phyloP scores from a whole-genome alignment of 2,888 invertebrate species.

The Eupithecia inturbata region DNA sequence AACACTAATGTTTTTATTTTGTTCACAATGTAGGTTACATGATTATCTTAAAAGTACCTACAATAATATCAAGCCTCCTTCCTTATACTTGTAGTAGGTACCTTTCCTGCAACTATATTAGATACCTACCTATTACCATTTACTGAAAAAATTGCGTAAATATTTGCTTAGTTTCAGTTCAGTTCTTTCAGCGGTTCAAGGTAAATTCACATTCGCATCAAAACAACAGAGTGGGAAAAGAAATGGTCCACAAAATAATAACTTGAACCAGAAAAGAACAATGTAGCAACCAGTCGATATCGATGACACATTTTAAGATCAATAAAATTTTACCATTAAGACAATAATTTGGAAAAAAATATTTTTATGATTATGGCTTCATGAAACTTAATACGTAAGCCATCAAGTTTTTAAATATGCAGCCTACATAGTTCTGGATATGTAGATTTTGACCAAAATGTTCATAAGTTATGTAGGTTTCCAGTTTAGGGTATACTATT shows the following conservation, averaged over 20 bases:
- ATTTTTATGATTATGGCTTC: slow-evolving; percentile 44
- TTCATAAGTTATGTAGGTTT: background rate
- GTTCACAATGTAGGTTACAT: no score
- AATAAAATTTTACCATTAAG: slow-evolving; percentile 44
- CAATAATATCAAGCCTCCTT: no score
- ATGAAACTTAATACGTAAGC: slow-evolving; percentile 38
- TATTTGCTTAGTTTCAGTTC: no score
- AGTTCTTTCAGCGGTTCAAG: no score
- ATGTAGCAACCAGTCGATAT: slow-evolving; percentile 15
- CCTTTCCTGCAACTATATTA: no score
- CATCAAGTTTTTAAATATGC: slow-evolving; percentile 34
- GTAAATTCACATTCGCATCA: background rate
- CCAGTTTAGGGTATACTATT: background rate
- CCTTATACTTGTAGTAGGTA: no score
- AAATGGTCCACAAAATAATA: background rate
- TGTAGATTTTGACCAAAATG: background rate
- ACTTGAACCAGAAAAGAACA: slow-evolving; percentile 1
- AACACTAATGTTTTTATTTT: no score
- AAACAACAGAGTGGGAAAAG: background rate
- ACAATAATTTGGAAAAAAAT: slow-evolving; percentile 37
- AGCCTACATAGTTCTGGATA: slow-evolving; percentile 24
- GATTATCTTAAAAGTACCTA: no score
- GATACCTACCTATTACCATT: no score
- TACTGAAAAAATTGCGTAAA: no score
- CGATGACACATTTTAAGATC: slow-evolving; percentile 28